Conservation (phyloP, 2,797 vertebrate species). For the Phoxinus dragarum region DNA sequence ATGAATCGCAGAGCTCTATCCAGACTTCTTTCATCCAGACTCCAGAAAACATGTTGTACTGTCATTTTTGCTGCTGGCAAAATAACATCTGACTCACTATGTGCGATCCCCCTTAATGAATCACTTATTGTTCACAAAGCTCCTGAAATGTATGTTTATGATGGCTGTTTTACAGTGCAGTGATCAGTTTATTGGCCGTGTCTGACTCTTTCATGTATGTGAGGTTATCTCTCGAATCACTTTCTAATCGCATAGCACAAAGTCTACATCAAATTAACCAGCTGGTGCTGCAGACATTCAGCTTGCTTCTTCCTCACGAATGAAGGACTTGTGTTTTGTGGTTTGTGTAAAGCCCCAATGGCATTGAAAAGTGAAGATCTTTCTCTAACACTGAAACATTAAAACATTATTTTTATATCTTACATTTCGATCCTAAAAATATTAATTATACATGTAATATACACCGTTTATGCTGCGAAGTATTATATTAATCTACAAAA, state of each 20-base stretch:
- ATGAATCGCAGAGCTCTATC: neutral
- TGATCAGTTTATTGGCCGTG: neutral
- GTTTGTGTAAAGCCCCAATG: neutral
- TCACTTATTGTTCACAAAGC: neutral
- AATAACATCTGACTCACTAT: neutral
- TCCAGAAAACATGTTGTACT: neutral
- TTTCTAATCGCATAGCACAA: neutral
- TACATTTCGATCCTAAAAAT: neutral
- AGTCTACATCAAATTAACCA: slow-evolving; percentile 11
- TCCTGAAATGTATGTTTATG: neutral
- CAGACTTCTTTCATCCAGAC: neutral
- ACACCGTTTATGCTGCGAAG: neutral
- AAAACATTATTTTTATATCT: neutral
- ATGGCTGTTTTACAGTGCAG: neutral
- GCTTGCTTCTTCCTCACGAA: neutral
- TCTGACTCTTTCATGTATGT: neutral
- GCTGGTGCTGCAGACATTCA: neutral
- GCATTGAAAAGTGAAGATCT: neutral
- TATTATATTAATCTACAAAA: neutral
- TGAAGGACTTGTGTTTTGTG: slow-evolving; percentile 14
- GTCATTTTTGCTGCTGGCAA: neutral
- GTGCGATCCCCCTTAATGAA: neutral
- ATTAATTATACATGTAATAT: neutral
- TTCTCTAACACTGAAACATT: neutral
- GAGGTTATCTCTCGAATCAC: slow-evolving; percentile 21